Conservation (phyloP, 1,140 invertebrate species). For the Linepithema humile region DNA sequence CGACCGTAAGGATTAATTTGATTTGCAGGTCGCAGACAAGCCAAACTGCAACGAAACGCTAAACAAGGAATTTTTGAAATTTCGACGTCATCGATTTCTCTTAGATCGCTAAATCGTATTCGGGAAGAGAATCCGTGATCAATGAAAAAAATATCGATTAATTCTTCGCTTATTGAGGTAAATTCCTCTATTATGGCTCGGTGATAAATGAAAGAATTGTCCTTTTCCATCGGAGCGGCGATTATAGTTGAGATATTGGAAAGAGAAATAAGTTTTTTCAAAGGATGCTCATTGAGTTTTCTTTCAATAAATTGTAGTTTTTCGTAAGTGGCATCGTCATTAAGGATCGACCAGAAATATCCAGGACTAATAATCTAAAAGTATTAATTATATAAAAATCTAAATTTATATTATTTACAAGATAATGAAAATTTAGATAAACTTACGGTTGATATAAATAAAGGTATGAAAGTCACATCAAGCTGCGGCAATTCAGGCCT, state of each 20-base stretch:
- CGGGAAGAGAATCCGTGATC: constrained; percentile 90
- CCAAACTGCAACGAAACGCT: constrained; percentile 90
- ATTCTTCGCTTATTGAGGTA: constrained; percentile 29
- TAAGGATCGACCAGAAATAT: constrained; percentile 87
- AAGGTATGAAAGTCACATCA: constrained; percentile 81
- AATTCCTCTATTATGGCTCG: constrained; percentile 78
- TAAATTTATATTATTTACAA: neutral
- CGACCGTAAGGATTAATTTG: constrained; percentile 84
- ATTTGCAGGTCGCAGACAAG: constrained; percentile 87
- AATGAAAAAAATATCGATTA: constrained; percentile 88
- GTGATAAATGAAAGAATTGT: constrained; percentile 72
- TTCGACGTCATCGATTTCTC: constrained; percentile 46
- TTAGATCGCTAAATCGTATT: constrained; percentile 73
- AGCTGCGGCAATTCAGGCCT: constrained; percentile 83
- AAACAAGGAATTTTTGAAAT: constrained; percentile 83
- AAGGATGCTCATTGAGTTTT: neutral
- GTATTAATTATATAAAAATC: neutral
- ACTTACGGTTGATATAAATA: constrained; percentile 83
- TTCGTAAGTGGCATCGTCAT: constrained; percentile 77
- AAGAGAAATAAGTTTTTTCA: neutral
- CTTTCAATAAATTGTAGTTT: constrained; percentile 72
- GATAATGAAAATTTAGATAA: neutral
- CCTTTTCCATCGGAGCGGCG: constrained; percentile 76
- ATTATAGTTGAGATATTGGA: constrained; percentile 72
- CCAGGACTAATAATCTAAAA: constrained; percentile 85